Conservation (phyloP, 2,888 invertebrate genomes). For the Desoria tigrina region DNA sequence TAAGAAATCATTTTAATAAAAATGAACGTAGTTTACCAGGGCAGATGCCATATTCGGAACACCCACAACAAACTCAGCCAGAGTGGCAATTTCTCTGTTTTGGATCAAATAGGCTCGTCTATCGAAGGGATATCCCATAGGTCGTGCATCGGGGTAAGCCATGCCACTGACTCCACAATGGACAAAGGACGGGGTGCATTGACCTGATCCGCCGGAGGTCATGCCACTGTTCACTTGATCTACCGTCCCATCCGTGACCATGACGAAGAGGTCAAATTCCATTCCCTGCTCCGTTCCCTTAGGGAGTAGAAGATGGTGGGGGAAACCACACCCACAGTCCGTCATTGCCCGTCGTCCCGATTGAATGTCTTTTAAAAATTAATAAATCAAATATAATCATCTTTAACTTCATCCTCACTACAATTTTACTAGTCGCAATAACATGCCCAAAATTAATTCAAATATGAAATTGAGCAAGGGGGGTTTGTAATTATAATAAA, state of each 20-base stretch:
- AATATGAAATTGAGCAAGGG: no score
- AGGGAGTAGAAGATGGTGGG: slow-evolving; percentile 70
- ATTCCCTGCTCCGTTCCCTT: slow-evolving; percentile 22
- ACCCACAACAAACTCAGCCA: slow-evolving; percentile 9
- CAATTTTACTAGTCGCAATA: slow-evolving; percentile 20
- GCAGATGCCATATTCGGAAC: slow-evolving; percentile 17
- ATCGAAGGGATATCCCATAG: slow-evolving; percentile 28
- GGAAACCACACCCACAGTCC: slow-evolving; percentile 65
- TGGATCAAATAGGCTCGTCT: background rate
- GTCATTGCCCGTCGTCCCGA: background rate
- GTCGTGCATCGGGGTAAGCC: slow-evolving; percentile 22
- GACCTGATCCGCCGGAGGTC: background rate
- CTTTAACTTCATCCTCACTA: background rate
- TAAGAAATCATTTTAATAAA: no score
- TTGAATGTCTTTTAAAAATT: slow-evolving; percentile 6
- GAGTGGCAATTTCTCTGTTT: background rate
- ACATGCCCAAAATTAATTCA: no score
- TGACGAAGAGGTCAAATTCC: slow-evolving; percentile 23
- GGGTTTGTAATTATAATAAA: no score
- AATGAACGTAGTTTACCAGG: slow-evolving; percentile 13
- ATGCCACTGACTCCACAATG: slow-evolving; percentile 21
- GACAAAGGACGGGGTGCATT: slow-evolving; percentile 20
- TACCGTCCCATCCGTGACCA: slow-evolving; percentile 13
- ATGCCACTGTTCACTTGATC: background rate
- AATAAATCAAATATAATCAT: no score